Base-by-base conservation (phyloP, 2,888 invertebrate genomes). In the Acanthococcus lagerstroemiae region DNA sequence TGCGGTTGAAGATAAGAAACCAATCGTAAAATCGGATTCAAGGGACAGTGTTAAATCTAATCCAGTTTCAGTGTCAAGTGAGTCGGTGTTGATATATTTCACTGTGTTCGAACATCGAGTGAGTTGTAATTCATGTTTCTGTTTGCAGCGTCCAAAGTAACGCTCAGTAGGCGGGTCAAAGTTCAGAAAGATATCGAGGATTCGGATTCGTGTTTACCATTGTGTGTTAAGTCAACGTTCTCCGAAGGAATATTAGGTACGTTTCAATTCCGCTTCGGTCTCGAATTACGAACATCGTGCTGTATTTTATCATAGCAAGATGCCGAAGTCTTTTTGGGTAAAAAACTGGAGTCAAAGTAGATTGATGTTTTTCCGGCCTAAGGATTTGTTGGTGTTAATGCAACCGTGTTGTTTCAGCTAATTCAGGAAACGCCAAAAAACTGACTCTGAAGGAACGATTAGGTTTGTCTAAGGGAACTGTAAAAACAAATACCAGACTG, bases 241-340 rank as follows among this genome's bases (percentile, higher is more conserved):
- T 48, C 50, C 4, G 61, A 61, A 54, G 61, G 61, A 30, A 61
- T 61, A 48, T 24, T 61, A 52, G 61, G 61, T 50, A 37, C 37
- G 37, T 37, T n/a, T n/a, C n/a, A n/a, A n/a, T n/a, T n/a, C n/a
- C n/a, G n/a, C n/a, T n/a, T n/a, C n/a, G n/a, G n/a, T n/a, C n/a
- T n/a, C n/a, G n/a, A n/a, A n/a, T n/a, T n/a, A n/a, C n/a, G n/a
- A n/a, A n/a, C n/a, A n/a, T n/a, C n/a, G n/a, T n/a, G n/a, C n/a
- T n/a, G n/a, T n/a, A n/a, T n/a, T n/a, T n/a, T n/a, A n/a, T n/a
- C n/a, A n/a, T n/a, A n/a, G n/a, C n/a, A n/a, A n/a, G n/a, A n/a
- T n/a, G n/a, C n/a, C n/a, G n/a, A n/a, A n/a, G n/a, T n/a, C n/a
- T n/a, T n/a, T n/a, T n/a, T n/a, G n/a, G n/a, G n/a, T 15, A 15